These are phyloP conservation scores for Alouatta palliata DNA, from an alignment of 2,113 vertebrate species.

Conservation along the genomic window DNA sequence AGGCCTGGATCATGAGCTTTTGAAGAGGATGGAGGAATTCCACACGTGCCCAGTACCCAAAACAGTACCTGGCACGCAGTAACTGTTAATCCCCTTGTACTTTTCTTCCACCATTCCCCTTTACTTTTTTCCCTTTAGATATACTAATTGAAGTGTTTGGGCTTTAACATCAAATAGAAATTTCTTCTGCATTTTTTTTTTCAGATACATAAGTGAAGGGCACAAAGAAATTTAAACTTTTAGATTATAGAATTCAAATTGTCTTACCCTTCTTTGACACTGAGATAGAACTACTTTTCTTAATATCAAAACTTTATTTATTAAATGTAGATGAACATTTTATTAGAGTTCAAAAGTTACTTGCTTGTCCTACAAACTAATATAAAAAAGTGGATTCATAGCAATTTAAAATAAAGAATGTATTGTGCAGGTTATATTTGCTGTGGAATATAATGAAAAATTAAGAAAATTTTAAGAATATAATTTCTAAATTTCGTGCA, in stretches of 20 bases:
- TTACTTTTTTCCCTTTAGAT: background rate
- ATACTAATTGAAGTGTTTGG: background rate
- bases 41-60: background rate
- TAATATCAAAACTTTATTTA: background rate
- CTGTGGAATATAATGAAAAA: background rate
- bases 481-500: slow-evolving; percentile 16
- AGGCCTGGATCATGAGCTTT: rapidly evolving
- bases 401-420: background rate
- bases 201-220: background rate
- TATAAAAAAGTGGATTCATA: background rate
- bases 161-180: background rate
- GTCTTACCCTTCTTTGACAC: background rate
- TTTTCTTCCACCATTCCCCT: background rate
- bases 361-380: background rate
- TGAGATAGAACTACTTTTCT: background rate
- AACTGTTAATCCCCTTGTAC: background rate
- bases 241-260: background rate
- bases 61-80: background rate
- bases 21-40: background rate
- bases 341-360: background rate
- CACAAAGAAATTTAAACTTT: background rate
- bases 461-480: background rate
- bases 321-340: background rate
- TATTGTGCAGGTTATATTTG: background rate
- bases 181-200: background rate